phyloP scores from a whole-genome alignment of 2,797 vertebrate species.

The Natrix natrix region DNA sequence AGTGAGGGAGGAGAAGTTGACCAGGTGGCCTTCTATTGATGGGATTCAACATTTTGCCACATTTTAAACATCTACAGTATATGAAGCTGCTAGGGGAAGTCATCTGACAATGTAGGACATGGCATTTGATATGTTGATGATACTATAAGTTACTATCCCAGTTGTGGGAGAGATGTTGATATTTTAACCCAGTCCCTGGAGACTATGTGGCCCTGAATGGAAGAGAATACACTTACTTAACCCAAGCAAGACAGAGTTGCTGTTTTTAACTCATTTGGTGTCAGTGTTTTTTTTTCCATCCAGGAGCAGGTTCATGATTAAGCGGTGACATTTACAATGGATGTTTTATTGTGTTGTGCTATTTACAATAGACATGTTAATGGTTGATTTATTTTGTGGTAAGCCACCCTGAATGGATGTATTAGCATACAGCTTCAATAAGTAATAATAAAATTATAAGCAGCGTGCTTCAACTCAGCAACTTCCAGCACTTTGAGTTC shows the following conservation, averaged over 20 bases:
- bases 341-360: not conserved
- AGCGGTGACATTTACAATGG: not conserved
- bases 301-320: not conserved
- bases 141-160: not conserved
- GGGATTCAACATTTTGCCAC: not conserved
- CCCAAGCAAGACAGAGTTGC: not conserved
- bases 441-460: not conserved
- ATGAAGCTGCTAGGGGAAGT: not conserved
- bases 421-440: not conserved
- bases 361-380: not conserved
- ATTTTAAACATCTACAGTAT: not conserved
- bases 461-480: not conserved
- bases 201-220: not conserved
- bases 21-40: not conserved
- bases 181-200: not conserved
- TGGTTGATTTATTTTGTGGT: not conserved
- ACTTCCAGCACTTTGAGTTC: not conserved
- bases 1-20: not conserved
- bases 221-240: not conserved
- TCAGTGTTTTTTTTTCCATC: not conserved
- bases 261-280: not conserved
- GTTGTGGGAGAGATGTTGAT: not conserved
- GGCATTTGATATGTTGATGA: not conserved
- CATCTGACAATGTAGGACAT: not conserved
- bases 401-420: not conserved